Evolutionary conservation across 2,888 invertebrate species (phyloP), one percentile per base, ranked within the genome.

Genomic region (Lissonota sp.): DNA sequence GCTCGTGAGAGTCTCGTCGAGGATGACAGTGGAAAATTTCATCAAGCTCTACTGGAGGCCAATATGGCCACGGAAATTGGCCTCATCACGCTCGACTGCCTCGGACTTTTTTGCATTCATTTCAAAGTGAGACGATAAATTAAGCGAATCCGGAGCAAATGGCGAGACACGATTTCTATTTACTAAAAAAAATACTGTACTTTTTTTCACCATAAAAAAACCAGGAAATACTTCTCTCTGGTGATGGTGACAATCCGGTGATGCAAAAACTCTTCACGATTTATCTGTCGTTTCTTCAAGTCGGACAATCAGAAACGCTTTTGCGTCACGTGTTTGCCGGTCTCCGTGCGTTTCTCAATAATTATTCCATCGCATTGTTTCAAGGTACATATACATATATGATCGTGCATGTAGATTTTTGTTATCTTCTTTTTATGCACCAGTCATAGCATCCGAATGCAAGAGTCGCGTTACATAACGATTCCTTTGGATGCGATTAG

Each of bases 241-340:
- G 93, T 26, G 94, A 95, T 62, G 95, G 95, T 0, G 96, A 96
- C 85, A 96, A 97, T 86, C 94, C 95, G 1, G 94, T 97, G 26
- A 96, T 98, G 93, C 95, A 96, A 49, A 95, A 96, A 85, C 94
- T 98, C 26, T 97, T 98, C 63, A 96, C 96, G 82, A 96, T 99
- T 49, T 98, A 98, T 91, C 92, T 99, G 70, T 95, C 96, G n/a
- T 96, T 98, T 86, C 94, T 99, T 70, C 97, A 97, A 93, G 94
- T 96, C 55, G 97, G 98, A 1, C 99, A 99, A 91, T 98, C 98
- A 60, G 99, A 99, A 92, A 95, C 95, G 3, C 93, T 99, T 60
- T 96, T 98, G 86, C 96, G 96, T 87, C 99, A 99, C 89, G 95
- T 98, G 16, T 98, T 99, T 92, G 98, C 98, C 1, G 97, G 98